Evolutionary conservation across 2,113 vertebrate species (phyloP).

Genomic region (Nyctibius bracteatus): DNA sequence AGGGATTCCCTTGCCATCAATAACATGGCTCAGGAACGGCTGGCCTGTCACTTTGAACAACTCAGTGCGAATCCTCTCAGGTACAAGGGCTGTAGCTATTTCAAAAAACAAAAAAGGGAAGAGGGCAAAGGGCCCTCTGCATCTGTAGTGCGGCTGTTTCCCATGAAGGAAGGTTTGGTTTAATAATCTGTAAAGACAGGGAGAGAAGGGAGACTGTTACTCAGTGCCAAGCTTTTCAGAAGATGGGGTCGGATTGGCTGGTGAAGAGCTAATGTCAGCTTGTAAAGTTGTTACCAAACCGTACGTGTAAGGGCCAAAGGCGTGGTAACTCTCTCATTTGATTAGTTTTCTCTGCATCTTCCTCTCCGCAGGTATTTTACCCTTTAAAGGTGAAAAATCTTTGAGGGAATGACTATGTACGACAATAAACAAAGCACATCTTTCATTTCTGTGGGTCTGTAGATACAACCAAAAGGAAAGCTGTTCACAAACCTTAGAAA

Average conservation of each 20-base stretch:
- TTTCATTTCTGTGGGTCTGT: not conserved
- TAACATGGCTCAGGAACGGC: slow-evolving; percentile 89
- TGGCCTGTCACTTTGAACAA: slow-evolving; percentile 74
- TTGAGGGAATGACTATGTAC: not conserved
- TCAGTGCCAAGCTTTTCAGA: not conserved
- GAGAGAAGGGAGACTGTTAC: not conserved
- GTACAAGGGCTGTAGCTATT: slow-evolving; percentile 56
- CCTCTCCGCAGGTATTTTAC: not conserved
- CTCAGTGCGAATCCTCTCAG: slow-evolving; percentile 85
- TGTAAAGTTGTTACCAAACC: not conserved
- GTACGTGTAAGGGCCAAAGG: not conserved
- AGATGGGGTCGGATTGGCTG: not conserved
- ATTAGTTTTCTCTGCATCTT: not conserved
- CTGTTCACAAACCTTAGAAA: not conserved
- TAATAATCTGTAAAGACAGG: not conserved
- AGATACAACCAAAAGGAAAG: not conserved
- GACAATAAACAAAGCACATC: not conserved
- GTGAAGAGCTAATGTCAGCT: not conserved
- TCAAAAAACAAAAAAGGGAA: not conserved
- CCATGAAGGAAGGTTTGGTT: not conserved
- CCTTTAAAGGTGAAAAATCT: not conserved
- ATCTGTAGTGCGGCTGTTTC: not conserved
- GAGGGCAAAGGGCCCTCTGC: not conserved
- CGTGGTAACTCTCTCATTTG: not conserved
- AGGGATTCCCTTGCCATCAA: slow-evolving; percentile 88